Evolutionary conservation across 1,140 invertebrate genomes (phyloP).

Genomic region (Cydia strobilella): DNA sequence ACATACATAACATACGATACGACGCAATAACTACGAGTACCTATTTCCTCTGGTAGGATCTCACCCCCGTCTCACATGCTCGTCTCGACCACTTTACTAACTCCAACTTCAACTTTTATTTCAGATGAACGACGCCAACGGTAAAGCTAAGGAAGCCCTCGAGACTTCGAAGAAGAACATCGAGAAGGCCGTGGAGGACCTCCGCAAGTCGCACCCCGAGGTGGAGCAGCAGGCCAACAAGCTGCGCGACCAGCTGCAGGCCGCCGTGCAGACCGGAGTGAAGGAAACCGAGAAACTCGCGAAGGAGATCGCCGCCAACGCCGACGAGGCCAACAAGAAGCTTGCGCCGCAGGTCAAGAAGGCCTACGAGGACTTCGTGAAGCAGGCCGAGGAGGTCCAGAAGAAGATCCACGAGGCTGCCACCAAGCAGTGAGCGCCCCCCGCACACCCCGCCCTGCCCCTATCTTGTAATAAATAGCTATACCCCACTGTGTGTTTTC

Average conservation of each 20-base stretch:
- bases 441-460: not conserved
- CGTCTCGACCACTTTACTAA: too few species aligned
- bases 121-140: slow-evolving; percentile 66
- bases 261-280: slow-evolving; percentile 57
- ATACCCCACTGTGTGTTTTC: not conserved
- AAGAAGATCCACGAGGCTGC: slow-evolving; percentile 72
- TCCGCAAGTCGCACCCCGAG: slow-evolving; percentile 66
- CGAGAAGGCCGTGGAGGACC: slow-evolving; percentile 55
- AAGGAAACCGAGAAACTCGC: slow-evolving; percentile 64
- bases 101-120: slow-evolving; percentile 34
- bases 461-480: slow-evolving; percentile 22
- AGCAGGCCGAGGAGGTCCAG: slow-evolving; percentile 63
- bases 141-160: slow-evolving; percentile 66
- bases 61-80: too few species aligned
- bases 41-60: too few species aligned
- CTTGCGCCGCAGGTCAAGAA: slow-evolving; percentile 68
- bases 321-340: slow-evolving; percentile 65
- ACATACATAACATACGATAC: too few species aligned
- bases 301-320: slow-evolving; percentile 59
- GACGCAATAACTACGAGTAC: too few species aligned
- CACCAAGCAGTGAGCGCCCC: slow-evolving; percentile 57
- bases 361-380: slow-evolving; percentile 70
- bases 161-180: slow-evolving; percentile 54
- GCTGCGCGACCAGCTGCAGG: slow-evolving; percentile 56
- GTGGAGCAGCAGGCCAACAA: slow-evolving; percentile 62